These are phyloP conservation scores for Aldabrachelys gigantea DNA, from an alignment of 2,113 vertebrate species.

Conservation along the genomic window DNA sequence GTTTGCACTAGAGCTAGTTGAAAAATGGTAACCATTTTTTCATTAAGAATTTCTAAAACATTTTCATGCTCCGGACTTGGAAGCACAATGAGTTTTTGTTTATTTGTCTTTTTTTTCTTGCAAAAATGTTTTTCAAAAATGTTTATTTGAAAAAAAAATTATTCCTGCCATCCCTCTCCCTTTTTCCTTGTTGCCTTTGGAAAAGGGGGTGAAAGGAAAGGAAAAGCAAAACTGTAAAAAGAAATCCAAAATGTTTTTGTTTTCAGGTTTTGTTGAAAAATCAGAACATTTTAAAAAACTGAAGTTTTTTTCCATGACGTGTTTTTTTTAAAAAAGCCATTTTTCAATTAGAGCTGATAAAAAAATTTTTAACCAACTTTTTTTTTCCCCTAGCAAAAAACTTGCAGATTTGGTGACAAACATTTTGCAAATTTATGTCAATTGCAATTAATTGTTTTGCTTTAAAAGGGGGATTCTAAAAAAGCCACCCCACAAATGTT, in stretches of 20 bases:
- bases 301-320: neutral
- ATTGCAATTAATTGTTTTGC: neutral
- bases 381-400: neutral
- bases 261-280: neutral
- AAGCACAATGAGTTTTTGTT: neutral
- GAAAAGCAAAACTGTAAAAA: neutral
- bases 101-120: neutral
- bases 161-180: neutral
- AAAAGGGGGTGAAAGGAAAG: neutral
- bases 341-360: neutral
- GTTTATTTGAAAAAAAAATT: neutral
- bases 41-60: neutral
- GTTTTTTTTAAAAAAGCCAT: neutral
- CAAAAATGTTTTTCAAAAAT: neutral
- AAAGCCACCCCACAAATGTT: neutral
- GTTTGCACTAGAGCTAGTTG: neutral
- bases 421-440: neutral
- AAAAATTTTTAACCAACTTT: neutral
- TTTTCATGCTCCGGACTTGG: neutral
- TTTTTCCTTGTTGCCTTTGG: neutral
- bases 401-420: neutral
- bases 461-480: neutral
- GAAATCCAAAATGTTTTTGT: neutral
- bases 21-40: neutral
- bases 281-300: neutral